Evolutionary conservation across 2,113 vertebrate species (phyloP), one percentile per base, ranked within the genome.

Genomic region (Platysternon megacephalum): DNA sequence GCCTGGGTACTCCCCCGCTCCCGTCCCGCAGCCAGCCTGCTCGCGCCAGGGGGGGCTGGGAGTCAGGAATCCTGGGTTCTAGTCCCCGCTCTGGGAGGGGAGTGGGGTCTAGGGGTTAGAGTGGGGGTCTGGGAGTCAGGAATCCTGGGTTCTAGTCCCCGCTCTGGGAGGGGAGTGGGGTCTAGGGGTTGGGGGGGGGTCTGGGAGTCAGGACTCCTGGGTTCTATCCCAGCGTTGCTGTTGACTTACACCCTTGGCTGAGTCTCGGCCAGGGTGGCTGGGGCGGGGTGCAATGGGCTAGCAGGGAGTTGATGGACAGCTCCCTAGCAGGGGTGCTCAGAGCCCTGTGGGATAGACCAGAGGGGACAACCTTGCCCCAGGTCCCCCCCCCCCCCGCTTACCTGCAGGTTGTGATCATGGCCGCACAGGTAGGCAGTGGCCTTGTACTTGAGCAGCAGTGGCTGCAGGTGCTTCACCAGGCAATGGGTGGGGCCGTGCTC

Each of bases 381-480:
- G 11, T 11, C 4, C 19, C 26, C 52, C 24, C 4, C 8, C 5
- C 88, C 95, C 96, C 49, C 49, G 13, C 49, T 52, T 52, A 99
- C 99, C 99, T 99, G 99, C 87, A 99, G 96, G 85, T 99, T 99
- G 97, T 99, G 99, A 93, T 99, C 99, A 1, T 99, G 99, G 8
- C 99, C 99, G 11, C 99, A 99, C 85, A 99, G 88, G 96, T 99
- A 99, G 51, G 99, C 99, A 0, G 99, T 99, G 94, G 98, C 99
- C 6, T 98, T 97, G 94, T 99, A 97, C 21, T 98, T 98, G 32
- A 95, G 82, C 85, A 99, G 97, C 86, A 99, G 96, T 0, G 99
- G 99, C 5, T 96, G 97, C 32, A 99, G 92, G 1, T 94, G 94
- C 55, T 97, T 96, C 82, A 99, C 93, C 46, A 99, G 98, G 86